A percentile compares a stretch with the other conserved stretches of the same genome.
Evolutionary conservation across 2,797 vertebrate species (phyloP).

Genomic region (Gymnopithys bicolor): DNA sequence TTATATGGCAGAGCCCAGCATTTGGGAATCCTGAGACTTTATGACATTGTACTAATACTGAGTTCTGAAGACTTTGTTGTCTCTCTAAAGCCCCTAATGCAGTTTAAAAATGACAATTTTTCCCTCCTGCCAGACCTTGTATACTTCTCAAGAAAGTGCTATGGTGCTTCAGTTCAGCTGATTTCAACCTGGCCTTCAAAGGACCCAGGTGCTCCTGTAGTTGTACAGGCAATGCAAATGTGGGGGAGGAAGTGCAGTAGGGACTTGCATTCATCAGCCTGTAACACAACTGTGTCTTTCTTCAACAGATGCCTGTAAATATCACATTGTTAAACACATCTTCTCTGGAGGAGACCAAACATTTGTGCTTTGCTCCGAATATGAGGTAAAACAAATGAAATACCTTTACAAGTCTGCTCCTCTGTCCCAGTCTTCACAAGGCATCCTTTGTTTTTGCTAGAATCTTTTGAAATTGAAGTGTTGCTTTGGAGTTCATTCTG

Average conservation of each 20-base stretch:
- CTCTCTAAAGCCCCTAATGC: background rate
- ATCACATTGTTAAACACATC: conserved; percentile 87
- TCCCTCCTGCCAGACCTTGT: background rate
- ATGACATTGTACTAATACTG: background rate
- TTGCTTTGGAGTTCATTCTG: background rate
- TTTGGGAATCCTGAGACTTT: background rate
- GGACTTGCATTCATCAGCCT: background rate
- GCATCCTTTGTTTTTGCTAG: background rate
- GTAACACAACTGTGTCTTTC: background rate
- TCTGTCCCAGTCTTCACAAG: background rate
- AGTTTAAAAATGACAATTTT: background rate
- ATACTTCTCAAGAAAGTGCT: background rate
- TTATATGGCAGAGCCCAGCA: background rate
- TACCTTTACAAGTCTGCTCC: background rate
- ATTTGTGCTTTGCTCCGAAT: conserved; percentile 88
- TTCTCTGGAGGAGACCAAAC: conserved; percentile 95
- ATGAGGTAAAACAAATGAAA: conserved; percentile 80
- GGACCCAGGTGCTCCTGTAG: background rate
- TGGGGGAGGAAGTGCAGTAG: background rate
- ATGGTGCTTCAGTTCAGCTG: background rate
- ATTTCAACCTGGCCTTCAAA: background rate
- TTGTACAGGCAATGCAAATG: background rate
- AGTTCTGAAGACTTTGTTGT: background rate
- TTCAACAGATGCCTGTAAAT: conserved; percentile 79
- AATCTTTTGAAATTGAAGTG: background rate